Evolutionary conservation across 1,140 invertebrate genomes (phyloP), one percentile per base, ranked within the genome.

Genomic region (Conus betulinus): DNA sequence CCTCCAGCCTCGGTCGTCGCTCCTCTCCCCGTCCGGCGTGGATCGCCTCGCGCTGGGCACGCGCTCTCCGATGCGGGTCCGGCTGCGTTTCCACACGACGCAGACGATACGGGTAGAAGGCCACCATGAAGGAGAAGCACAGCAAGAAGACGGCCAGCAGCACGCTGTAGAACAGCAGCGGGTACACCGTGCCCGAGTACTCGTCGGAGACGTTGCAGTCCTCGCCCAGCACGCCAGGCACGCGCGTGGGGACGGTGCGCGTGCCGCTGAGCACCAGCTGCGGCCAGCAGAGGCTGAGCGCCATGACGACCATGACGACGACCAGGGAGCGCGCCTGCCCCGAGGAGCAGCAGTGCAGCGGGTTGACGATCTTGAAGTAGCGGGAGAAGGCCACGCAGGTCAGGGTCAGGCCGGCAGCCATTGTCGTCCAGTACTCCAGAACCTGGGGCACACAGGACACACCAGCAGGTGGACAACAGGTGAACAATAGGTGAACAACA

Each of bases 291-390:
- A 90, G 60, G 79, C 67, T 76, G 53, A 87, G 84, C 11, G 88
- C 88, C 74, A 88, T n/a, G n/a, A n/a, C 51, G 3, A 53, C 57
- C 85, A 86, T 88, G 53, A 90, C 86, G 57, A 82, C 78, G 51
- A 81, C 76, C 23, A 90, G 79, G 51, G 90, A 85, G 76, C 84
- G 85, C 2, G 90, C 87, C 71, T 87, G 84, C 20, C 86, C 81
- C 7, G 84, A 27, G 6, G 88, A 85, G 78, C 78, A 87, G 85
- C 84, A 78, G 84, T 74, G 57, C 20, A 89, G 57, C 10, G 88
- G 86, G 51, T 89, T 79, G 85, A 78, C 67, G 55, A 89, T 87
- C 79, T 90, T 88, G 85, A 84, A 88, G 85, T 84, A 88, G 11
- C 89, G 81, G 0, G 78, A 82, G 82, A 89, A 87, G 55, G 89